Percentiles rank a stretch among this genome's conserved stretches.
These are phyloP conservation scores for Pterocles gutturalis DNA, from an alignment of 2,113 vertebrate genomes.

Conservation along the genomic window DNA sequence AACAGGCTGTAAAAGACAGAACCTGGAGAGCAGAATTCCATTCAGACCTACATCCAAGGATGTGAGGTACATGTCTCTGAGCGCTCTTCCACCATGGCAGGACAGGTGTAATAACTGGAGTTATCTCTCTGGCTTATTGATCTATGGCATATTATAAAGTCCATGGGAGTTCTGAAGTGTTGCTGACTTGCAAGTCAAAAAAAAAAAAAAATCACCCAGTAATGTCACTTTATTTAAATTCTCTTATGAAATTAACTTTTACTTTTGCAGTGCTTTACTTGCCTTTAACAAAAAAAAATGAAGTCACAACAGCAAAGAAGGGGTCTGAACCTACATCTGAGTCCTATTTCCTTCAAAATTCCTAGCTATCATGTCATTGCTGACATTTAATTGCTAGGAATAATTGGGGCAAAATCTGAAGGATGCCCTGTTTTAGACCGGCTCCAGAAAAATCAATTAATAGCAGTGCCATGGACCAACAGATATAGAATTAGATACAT, in stretches of 20 bases:
- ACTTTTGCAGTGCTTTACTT: not conserved
- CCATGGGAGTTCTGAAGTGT: not conserved
- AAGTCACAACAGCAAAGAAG: not conserved
- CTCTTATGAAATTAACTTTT: not conserved
- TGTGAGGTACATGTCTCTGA: not conserved
- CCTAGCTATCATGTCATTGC: not conserved
- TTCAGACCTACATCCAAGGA: not conserved
- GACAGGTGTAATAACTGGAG: not conserved
- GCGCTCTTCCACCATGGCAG: not conserved
- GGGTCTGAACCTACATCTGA: not conserved
- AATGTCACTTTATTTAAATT: not conserved
- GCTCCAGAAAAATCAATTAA: not conserved
- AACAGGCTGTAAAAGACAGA: not conserved
- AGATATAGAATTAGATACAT: not conserved
- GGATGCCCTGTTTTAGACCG: not conserved
- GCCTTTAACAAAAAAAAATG: not conserved
- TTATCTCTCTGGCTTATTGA: not conserved
- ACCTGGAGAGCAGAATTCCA: not conserved
- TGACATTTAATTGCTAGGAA: not conserved
- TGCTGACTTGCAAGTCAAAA: not conserved
- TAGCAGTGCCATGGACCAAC: accelerated
- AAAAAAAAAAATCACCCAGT: accelerated
- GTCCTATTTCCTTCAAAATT: not conserved
- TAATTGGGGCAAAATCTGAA: not conserved
- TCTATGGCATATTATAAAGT: not conserved